Evolutionary conservation across 2,797 vertebrate genomes (phyloP).

Genomic region (Xiphophorus birchmanni): DNA sequence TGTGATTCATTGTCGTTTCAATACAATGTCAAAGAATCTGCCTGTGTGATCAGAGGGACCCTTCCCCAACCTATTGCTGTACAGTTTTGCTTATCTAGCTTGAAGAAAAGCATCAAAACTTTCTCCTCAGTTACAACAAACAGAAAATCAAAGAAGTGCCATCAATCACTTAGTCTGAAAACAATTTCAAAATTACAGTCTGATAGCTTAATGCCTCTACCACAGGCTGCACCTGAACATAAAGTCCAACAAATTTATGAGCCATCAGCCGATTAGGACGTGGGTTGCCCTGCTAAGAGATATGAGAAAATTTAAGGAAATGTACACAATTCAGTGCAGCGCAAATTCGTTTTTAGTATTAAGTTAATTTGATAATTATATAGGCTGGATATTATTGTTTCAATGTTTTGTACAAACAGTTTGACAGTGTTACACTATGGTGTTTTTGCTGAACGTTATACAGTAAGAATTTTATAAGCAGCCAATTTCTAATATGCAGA

Average conservation of each 20-base stretch:
- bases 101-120: neutral
- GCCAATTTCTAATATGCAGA: neutral
- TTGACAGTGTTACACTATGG: neutral
- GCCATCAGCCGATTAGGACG: neutral
- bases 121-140: neutral
- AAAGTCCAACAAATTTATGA: neutral
- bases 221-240: neutral
- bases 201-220: neutral
- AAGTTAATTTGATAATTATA: neutral
- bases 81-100: neutral
- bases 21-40: neutral
- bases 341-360: neutral
- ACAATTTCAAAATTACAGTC: neutral
- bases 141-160: neutral
- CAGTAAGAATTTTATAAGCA: neutral
- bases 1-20: neutral
- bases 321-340: neutral
- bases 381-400: neutral
- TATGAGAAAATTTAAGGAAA: neutral
- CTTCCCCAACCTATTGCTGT: neutral
- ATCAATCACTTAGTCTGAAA: neutral
- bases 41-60: neutral
- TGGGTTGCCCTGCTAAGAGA: neutral
- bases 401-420: neutral
- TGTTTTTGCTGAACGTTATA: neutral